Conservation (phyloP, 2,797 vertebrate genomes). For the Uromys caudimaculatus region DNA sequence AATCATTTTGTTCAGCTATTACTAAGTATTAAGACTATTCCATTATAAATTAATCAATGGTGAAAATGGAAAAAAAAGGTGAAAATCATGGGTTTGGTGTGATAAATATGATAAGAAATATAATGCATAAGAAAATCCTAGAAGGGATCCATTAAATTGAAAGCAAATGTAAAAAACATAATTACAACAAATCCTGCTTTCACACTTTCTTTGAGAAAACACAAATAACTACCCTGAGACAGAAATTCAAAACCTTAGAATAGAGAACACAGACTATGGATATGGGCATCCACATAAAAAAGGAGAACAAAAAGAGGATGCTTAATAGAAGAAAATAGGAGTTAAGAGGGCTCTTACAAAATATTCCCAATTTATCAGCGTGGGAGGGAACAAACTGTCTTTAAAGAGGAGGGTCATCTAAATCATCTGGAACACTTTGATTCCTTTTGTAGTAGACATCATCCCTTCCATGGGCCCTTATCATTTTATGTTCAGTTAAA, state of each 20-base stretch:
- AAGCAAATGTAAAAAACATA: neutral
- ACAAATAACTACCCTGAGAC: neutral
- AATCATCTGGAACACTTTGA: neutral
- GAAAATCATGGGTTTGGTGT: neutral
- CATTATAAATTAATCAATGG: neutral
- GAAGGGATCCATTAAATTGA: neutral
- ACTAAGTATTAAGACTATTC: neutral
- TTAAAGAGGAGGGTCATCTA: neutral
- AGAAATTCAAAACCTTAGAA: neutral
- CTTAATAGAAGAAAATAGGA: neutral
- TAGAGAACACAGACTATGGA: neutral
- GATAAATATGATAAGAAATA: constrained; percentile 20
- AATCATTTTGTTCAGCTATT: neutral
- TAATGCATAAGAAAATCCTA: neutral
- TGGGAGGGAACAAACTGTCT: neutral
- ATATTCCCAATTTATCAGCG: neutral
- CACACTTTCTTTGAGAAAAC: neutral
- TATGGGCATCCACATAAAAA: neutral
- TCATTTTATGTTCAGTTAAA: neutral
- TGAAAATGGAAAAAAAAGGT: no score
- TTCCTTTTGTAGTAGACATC: neutral
- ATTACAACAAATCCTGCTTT: neutral
- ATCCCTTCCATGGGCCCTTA: neutral
- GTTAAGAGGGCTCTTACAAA: accelerated
- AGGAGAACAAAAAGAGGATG: neutral